Evolutionary conservation across 2,797 vertebrate genomes (phyloP), one percentile per base, ranked within the genome.

Genomic region (Poeciliopsis gracilis): DNA sequence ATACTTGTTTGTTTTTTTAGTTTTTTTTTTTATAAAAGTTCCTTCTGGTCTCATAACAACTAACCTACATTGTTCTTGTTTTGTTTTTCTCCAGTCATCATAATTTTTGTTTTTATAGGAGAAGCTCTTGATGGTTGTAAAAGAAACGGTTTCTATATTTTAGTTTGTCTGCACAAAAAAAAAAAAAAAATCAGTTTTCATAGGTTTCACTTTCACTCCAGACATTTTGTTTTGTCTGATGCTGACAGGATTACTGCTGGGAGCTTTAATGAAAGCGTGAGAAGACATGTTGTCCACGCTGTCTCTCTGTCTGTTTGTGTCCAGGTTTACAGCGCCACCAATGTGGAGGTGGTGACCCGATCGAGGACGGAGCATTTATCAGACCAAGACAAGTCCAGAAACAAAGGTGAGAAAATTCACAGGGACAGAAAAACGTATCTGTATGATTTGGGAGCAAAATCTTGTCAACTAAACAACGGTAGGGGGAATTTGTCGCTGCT

Each of bases 261-360:
- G 4, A 46, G 15, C 8, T 76, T 57, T 57, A 33, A 25, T 63
- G 8, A 38, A 73, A 23, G 28, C 20, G 51, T 47, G 5, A n/a
- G 63, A 74, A 69, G 13, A 0, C 41, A 41, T 59, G n/a, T 20
- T 53, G 3, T 51, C 49, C 1, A 36, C 2, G 10, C 16, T 45
- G 30, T 53, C 66, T 53, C 61, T 0, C 5, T 11, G 73, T 55
- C n/a, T n/a, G n/a, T n/a, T n/a, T n/a, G 6, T 20, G 63, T 92
- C 6, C 93, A 99, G 98, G 98, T 99, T 79, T 99, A 97, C 95
- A 98, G 98, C 25, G 98, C 98, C 84, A 97, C 96, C 90, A 99
- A 99, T 0, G 97, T 99, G 90, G 98, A 99, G 92, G 94, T 99
- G 87, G 97, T 99, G 90, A 99, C 98, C 73, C 97, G 97, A 78